Evolutionary conservation across 2,888 invertebrate genomes (phyloP), one percentile per base, ranked within the genome.

Genomic region (Hetaerina titia): DNA sequence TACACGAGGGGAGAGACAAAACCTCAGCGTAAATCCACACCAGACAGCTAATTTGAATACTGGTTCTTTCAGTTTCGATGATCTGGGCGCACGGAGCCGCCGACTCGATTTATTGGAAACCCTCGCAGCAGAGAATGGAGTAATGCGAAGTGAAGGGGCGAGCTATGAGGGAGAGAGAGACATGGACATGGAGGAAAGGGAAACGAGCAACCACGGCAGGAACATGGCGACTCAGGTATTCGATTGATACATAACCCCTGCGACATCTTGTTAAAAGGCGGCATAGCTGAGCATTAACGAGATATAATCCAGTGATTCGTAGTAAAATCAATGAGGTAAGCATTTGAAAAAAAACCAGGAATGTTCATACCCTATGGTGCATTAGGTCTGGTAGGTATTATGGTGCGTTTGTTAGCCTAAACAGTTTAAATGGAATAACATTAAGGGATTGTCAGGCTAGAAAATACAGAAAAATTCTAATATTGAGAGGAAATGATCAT

Each of bases 1-100:
- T 81, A 81, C 31, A 81, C 81, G n/a, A 22, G 81, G 31, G 31
- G 81, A 81, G 31, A 81, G 25, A 81, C 81, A 81, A 81, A n/a
- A n/a, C n/a, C 81, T 25, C 17, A 74, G 81, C 81, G 81, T 31
- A 81, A 81, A 81, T 81, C 81, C 81, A 13, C 74, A 7, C 25
- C 81, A 81, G 81, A 25, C 81, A 81, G 81, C 81, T 81, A 81
- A 81, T 81, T 81, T 81, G 81, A 81, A 81, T 81, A 81, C 81
- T 81, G 25, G 81, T 81, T 81, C 81, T 81, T 81, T 81, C 81
- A 31, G 81, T 81, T 81, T 81, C 81, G 81, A 81, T 31, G 81
- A 31, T 81, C 81, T 81, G 31, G 81, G 81, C 81, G 81, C 74
- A 19, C 31, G 81, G 81, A 31, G 31, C 81, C 81, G 31, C 31